A percentile compares a stretch with the other conserved stretches of the same genome.
Conservation (phyloP, 2,888 invertebrate species). For the Neoscelio sp. region DNA sequence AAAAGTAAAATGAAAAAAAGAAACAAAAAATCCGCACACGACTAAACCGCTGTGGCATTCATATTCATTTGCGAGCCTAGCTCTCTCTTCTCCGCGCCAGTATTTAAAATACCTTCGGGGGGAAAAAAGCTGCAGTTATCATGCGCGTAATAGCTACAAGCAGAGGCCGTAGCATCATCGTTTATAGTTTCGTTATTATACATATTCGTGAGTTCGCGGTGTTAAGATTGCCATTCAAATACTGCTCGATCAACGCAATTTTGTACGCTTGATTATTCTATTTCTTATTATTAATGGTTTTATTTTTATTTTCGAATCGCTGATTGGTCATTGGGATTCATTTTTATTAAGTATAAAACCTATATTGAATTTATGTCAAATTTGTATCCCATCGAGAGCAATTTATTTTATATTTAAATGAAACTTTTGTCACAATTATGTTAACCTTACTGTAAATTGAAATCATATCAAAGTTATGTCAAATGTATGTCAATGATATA, state of each 20-base stretch:
- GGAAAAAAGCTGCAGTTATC: constrained; percentile 53
- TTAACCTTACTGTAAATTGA: too few relatives aligned
- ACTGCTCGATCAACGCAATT: constrained; percentile 19
- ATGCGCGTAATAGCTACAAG: constrained; percentile 55
- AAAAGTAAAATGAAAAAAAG: constrained; percentile 19
- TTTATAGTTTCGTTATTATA: constrained; percentile 50
- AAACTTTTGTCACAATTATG: too few relatives aligned
- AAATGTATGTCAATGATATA: too few relatives aligned
- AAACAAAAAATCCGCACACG: constrained; percentile 30
- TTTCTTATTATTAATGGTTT: background rate
- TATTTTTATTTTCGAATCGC: background rate
- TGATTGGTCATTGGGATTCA: too few relatives aligned
- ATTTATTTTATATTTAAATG: too few relatives aligned
- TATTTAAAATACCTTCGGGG: constrained; percentile 51
- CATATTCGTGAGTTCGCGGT: constrained; percentile 35
- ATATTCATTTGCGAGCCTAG: constrained; percentile 59
- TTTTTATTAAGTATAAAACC: too few relatives aligned
- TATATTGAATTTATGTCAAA: too few relatives aligned
- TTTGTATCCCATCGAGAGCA: too few relatives aligned
- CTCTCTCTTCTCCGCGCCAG: constrained; percentile 26
- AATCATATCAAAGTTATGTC: too few relatives aligned
- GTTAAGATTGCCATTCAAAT: constrained; percentile 39
- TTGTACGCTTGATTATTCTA: background rate
- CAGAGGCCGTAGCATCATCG: constrained; percentile 40
- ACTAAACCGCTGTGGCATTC: constrained; percentile 61